Base-by-base conservation (phyloP, 2,888 invertebrate species). In the Aphodius sticticus region DNA sequence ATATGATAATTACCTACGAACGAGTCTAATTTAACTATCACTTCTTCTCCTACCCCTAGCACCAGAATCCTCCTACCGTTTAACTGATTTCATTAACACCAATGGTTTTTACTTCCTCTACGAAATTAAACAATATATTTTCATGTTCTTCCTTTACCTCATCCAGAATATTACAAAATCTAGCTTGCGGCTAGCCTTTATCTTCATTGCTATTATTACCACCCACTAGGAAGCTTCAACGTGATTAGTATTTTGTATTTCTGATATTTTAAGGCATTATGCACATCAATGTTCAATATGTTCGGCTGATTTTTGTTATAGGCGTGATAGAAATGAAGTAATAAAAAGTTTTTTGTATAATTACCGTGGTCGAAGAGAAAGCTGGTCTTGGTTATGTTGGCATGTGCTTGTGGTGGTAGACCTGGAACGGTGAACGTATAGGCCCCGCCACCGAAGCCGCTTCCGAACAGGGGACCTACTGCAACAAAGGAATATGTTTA, bases 351-450 rank as follows among this genome's bases (percentile, higher is more conserved):
- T 9, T 53, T 53, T 53, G 9, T 9, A 79, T 81, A 86, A 81
- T 89, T 87, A 89, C 89, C 89, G 83, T 89, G 88, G 83, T 89
- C 89, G 85, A 89, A 89, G 85, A 89, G 88, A 81, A 89, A 88
- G 81, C 87, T 87, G 80, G 87, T 88, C 85, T 89, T 89, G 82
- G 87, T 86, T 78, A 88, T 79, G 70, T 86, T 74, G 72, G 87
- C 87, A 81, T 89, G 89, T 78, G 89, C 88, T 81, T 84, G 83
- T 80, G 85, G 85, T 75, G 89, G 89, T 74, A 89, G 86, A 70
- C 88, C 88, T 78, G 89, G 88, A 81, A 89, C 87, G 76, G 88
- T 88, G 84, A 89, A 89, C 72, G 88, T 86, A 85, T 89, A 89
- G 78, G 86, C 87, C 78, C 89, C 88, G 84, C 87, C 87, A 79